Percentiles rank a stretch among this genome's conserved stretches.
These are phyloP conservation scores for Chrysolina haemoptera DNA, from an alignment of 2,888 invertebrate genomes.

Conservation along the genomic window DNA sequence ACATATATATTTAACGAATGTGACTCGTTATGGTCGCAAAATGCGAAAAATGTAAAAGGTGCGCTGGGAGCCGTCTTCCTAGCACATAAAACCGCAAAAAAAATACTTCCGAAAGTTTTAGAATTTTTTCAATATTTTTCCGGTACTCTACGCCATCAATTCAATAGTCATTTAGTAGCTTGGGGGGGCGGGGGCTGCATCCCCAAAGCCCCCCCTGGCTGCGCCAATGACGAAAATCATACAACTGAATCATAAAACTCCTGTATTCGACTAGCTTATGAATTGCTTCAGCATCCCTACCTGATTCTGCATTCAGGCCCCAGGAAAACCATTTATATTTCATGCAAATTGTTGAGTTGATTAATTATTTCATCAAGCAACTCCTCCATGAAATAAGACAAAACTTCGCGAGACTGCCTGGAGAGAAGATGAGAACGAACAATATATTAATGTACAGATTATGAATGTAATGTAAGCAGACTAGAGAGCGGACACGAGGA, in stretches of 20 bases:
- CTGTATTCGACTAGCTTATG: not conserved
- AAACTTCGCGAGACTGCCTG: not conserved
- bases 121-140: no score
- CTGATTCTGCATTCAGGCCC: slow-evolving; percentile 10
- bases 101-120: no score
- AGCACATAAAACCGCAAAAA: no score
- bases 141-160: no score
- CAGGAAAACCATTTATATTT: slow-evolving; percentile 13
- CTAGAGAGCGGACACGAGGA: slow-evolving; percentile 30
- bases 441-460: slow-evolving; percentile 44
- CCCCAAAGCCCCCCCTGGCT: no score
- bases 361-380: slow-evolving; percentile 23
- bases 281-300: slow-evolving; percentile 1
- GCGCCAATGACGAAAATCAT: no score
- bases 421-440: slow-evolving; percentile 35
- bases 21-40: no score
- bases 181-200: no score
- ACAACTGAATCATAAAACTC: not conserved
- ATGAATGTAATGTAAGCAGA: slow-evolving; percentile 39
- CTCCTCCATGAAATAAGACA: slow-evolving; percentile 14
- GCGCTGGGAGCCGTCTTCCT: no score
- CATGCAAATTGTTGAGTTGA: slow-evolving; percentile 14
- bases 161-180: no score
- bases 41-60: no score
- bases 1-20: no score